phyloP scores from a whole-genome alignment of 2,797 vertebrate genomes.

The Philypnodon macrostomus region DNA sequence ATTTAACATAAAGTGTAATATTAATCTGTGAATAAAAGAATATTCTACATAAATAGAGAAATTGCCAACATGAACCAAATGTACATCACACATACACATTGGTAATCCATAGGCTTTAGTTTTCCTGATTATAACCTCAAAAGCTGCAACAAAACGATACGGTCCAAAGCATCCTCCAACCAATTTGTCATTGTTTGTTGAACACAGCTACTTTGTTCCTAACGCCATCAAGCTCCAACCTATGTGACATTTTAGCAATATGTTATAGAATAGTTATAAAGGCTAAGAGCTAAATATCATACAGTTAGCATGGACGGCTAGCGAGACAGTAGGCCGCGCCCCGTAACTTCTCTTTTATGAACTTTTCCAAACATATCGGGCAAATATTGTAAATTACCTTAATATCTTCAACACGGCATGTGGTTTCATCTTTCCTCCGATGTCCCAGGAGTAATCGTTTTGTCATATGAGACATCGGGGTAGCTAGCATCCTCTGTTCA shows the following conservation, averaged over 20 bases:
- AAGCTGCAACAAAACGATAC: neutral
- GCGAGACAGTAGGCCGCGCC: constrained; percentile 62
- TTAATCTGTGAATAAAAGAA: too few relatives aligned
- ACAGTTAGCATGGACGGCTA: constrained; percentile 49
- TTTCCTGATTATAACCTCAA: constrained; percentile 10
- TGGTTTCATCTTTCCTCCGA: constrained; percentile 65
- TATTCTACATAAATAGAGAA: neutral
- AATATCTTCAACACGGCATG: constrained; percentile 19
- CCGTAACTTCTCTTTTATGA: constrained; percentile 31
- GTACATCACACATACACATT: constrained; percentile 6
- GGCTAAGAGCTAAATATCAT: constrained; percentile 27
- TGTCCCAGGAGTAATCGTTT: constrained; percentile 43
- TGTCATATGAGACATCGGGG: constrained; percentile 31
- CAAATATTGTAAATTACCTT: constrained; percentile 38
- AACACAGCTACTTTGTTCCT: neutral
- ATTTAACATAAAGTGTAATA: too few relatives aligned
- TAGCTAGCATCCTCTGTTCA: constrained; percentile 56
- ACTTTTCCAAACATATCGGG: constrained; percentile 13
- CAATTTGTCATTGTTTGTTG: too few relatives aligned
- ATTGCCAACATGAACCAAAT: neutral
- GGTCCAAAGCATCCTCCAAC: neutral
- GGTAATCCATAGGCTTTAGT: constrained; percentile 37
- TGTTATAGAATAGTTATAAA: constrained; percentile 20
- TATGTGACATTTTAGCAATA: constrained; percentile 1
- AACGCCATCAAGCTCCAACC: neutral